Percentiles rank a stretch among this genome's conserved stretches.
Evolutionary conservation across 2,113 vertebrate genomes (phyloP).

Genomic region (Emydocephalus ijimae): DNA sequence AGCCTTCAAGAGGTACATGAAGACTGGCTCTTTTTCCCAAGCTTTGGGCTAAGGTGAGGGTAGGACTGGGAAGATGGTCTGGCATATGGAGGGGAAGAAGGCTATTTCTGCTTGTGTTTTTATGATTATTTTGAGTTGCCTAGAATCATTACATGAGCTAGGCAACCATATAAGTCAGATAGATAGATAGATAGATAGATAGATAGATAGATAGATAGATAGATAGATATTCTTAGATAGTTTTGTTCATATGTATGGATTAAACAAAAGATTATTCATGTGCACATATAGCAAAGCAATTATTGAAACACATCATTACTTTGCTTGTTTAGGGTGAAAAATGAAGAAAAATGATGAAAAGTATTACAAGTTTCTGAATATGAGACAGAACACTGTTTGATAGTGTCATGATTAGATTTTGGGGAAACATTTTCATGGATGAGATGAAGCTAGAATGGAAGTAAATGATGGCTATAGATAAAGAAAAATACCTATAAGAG

Average conservation of each 20-base stretch:
- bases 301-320: not conserved
- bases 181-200: no score
- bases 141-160: not conserved
- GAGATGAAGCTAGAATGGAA: not conserved
- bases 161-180: not conserved
- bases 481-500: not conserved
- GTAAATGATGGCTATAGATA: not conserved
- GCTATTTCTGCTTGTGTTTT: not conserved
- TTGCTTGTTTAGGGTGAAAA: not conserved
- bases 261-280: not conserved
- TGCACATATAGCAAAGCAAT: not conserved
- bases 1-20: not conserved
- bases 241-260: not conserved
- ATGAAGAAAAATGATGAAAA: not conserved
- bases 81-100: not conserved
- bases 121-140: not conserved
- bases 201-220: no score
- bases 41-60: not conserved
- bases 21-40: not conserved
- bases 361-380: not conserved
- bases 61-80: not conserved
- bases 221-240: not conserved
- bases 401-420: not conserved
- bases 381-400: not conserved
- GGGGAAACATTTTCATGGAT: not conserved